Evolutionary conservation across 2,888 invertebrate species (phyloP), one percentile per base, ranked within the genome.

Genomic region (Patella depressa): DNA sequence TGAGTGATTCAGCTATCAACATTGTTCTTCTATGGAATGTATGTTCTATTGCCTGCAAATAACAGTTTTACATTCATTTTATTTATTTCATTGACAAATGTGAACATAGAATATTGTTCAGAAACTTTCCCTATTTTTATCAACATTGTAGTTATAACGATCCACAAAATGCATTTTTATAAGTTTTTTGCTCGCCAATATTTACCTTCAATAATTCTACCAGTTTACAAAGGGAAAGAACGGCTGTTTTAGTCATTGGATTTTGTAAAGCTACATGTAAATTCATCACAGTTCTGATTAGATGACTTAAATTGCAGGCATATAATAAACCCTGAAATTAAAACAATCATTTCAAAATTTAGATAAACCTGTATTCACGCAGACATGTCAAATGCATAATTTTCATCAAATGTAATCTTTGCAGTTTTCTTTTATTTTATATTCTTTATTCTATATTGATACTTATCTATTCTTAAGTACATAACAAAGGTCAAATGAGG

Each of bases 171-270:
- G 34, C 34, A 5, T 5, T 45, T 45, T 45, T 45, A 45, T 45
- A 45, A 45, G 4, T 4, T 45, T 17, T 17, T 53, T 14, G 7
- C 4, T 24, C 29, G n/a, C 17, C 17, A 17, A 65, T 65, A 72
- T 76, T 72, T 80, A 91, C 92, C 88, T 96, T 96, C 59, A 97
- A 92, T 80, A 96, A 93, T 91, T 97, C 96, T 77, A 96, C 93
- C 45, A 97, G 93, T 87, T 95, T 94, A 92, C 96, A 97, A 74
- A 97, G 92, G 3, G 94, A 93, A 82, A 95, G 93, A 15, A 97
- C 93, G 65, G 95, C 94, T 57, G 94, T 94, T 90, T 96, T 96
- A 0, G 95, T 94, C 93, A 98, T 94, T 4, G 97, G 95, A 86
- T 94, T 94, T 53, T 94, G 94, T 73, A 96, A 93, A 19, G 94